Evolutionary conservation across 2,113 vertebrate species (phyloP).

Genomic region (Plectropomus leopardus): DNA sequence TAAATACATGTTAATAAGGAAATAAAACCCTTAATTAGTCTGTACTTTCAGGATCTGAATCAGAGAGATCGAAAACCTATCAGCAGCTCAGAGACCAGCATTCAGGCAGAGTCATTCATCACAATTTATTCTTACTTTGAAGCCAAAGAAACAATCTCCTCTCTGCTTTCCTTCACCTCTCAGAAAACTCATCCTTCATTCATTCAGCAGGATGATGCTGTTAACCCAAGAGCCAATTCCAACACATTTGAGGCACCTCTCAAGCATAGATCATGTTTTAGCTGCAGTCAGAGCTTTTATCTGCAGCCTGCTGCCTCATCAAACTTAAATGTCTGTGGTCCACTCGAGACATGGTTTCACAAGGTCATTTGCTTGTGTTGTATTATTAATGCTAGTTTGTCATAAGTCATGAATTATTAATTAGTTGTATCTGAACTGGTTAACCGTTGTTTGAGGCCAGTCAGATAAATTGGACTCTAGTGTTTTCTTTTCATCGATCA

Average conservation of each 20-base stretch:
- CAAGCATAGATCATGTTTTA: neutral
- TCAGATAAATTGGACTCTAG: neutral
- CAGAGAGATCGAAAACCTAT: conserved; percentile 12
- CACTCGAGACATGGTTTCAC: neutral
- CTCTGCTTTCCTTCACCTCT: neutral
- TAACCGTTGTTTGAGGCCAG: neutral
- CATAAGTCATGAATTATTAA: conserved; percentile 8
- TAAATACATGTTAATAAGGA: neutral
- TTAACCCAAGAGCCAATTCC: neutral
- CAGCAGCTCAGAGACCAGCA: neutral
- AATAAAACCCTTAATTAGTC: conserved; percentile 26
- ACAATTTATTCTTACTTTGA: conserved; percentile 14
- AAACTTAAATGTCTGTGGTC: neutral
- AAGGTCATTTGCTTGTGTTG: neutral
- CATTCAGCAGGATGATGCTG: neutral
- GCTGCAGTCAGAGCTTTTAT: neutral
- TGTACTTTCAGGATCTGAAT: conserved; percentile 11
- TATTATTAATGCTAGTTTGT: neutral
- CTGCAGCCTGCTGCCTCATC: neutral
- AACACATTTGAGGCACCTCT: neutral
- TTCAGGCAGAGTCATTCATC: conserved; percentile 13
- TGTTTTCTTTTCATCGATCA: neutral
- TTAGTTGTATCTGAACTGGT: neutral
- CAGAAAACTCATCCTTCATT: neutral
- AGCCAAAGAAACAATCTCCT: neutral